These are phyloP conservation scores for Gonioctena quinquepunctata DNA, from an alignment of 1,140 invertebrate species.

Conservation along the genomic window DNA sequence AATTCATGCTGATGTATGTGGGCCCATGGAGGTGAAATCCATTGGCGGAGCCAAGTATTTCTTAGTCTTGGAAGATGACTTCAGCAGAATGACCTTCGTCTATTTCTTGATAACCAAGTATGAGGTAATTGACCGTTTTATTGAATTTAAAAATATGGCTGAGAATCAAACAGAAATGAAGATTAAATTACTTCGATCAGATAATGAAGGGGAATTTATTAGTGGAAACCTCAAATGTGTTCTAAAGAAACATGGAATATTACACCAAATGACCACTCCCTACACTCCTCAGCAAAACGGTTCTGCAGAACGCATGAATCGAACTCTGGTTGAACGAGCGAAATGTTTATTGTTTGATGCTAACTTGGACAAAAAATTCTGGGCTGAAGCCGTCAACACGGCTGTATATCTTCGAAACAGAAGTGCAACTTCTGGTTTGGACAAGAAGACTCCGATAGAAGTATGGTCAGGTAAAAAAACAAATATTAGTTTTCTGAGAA, in stretches of 20 bases:
- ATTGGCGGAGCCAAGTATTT: constrained; percentile 31
- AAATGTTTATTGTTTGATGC: constrained; percentile 51
- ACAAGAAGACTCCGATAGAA: constrained; percentile 16
- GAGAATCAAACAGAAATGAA: constrained; percentile 18
- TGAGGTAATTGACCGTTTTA: constrained; percentile 16
- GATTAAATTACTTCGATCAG: constrained; percentile 20
- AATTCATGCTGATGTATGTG: constrained; percentile 32
- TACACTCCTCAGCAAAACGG: constrained; percentile 57
- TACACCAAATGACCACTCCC: constrained; percentile 44
- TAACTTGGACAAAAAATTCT: constrained; percentile 27
- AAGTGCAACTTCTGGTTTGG: neutral
- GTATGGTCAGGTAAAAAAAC: constrained; percentile 38
- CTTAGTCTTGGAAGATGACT: constrained; percentile 19
- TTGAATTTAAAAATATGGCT: constrained; percentile 21
- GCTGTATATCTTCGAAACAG: constrained; percentile 39
- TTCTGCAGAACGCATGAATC: constrained; percentile 52
- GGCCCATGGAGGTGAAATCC: constrained; percentile 20
- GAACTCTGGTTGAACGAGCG: constrained; percentile 52
- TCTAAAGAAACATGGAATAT: constrained; percentile 46
- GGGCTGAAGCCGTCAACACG: constrained; percentile 37
- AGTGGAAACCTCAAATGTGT: constrained; percentile 35
- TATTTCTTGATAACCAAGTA: constrained; percentile 24
- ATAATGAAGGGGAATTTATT: constrained; percentile 40
- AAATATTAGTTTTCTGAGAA: constrained; percentile 36
- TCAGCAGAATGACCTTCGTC: constrained; percentile 18